phyloP scores from a whole-genome alignment of 1,140 invertebrate species.

The Anoplolepis gracilipes region DNA sequence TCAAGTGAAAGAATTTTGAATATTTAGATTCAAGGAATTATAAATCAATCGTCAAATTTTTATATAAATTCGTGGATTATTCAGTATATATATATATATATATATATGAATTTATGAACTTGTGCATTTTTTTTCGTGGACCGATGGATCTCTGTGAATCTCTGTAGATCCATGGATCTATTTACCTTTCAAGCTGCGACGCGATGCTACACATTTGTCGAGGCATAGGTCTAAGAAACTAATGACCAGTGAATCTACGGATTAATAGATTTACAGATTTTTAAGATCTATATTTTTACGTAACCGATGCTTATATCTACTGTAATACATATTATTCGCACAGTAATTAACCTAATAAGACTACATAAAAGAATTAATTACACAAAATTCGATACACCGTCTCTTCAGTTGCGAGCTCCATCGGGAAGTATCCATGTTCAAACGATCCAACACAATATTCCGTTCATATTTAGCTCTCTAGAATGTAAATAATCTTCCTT shows the following conservation, averaged over 20 bases:
- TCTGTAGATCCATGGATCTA: slow-evolving; percentile 53
- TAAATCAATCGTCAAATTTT: slow-evolving; percentile 4
- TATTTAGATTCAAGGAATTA: slow-evolving; percentile 8
- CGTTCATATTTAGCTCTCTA: not conserved
- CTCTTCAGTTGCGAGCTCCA: not conserved
- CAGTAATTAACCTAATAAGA: slow-evolving; percentile 49
- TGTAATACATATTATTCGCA: slow-evolving; percentile 48
- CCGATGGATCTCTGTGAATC: slow-evolving; percentile 47
- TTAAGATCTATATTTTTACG: slow-evolving; percentile 50
- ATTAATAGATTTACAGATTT: slow-evolving; percentile 50
- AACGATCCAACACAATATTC: slow-evolving; percentile 11
- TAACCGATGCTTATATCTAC: slow-evolving; percentile 50
- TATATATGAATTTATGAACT: not conserved
- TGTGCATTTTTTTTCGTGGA: slow-evolving; percentile 7
- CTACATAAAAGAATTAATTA: slow-evolving; percentile 48
- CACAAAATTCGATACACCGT: slow-evolving; percentile 41
- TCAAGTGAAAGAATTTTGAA: slow-evolving; percentile 24
- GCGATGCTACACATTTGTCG: slow-evolving; percentile 23
- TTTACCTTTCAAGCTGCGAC: slow-evolving; percentile 13
- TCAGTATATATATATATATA: slow-evolving; percentile 18
- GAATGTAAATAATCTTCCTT: slow-evolving; percentile 69
- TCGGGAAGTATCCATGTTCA: not conserved
- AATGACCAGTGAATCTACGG: slow-evolving; percentile 33
- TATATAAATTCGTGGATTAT: not conserved
- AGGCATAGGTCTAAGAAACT: slow-evolving; percentile 19